Base-by-base conservation (phyloP, 2,888 invertebrate genomes). In the Barypeithes pellucidus region DNA sequence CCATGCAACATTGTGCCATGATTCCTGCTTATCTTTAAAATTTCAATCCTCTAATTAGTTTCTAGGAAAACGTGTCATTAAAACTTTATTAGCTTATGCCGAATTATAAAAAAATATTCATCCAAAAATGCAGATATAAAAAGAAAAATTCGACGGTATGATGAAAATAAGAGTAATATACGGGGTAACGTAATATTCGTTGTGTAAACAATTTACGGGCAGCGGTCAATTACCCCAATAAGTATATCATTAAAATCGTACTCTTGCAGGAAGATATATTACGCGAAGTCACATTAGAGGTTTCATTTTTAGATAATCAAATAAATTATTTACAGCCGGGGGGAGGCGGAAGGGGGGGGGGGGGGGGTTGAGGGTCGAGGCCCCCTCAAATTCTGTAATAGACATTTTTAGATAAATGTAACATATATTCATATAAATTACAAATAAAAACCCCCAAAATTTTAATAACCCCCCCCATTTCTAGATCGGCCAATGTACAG, bases 151-250 rank as follows among this genome's bases (percentile, higher is more conserved):
- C 22, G 16, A 45, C 11, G 39, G 22, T 61, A 62, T n/a, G 18
- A 62, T 22, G 24, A 62, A 62, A 62, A 45, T 62, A 29, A 12
- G 45, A 45, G 45, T 45, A 45, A 62, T 62, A 24, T 16, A 43
- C 43, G 11, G 5, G 29, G 62, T 45, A 62, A 62, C 45, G 45
- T 9, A 62, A 45, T 45, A 45, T 62, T 45, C 45, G 45, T 60
- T 60, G 5, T 12, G 45, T 45, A 43, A 62, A 62, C 62, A 62
- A 45, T 45, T 9, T 3, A 9, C 45, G 45, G 62, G 4, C 12
- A 29, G 5, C 11, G 0, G 43, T 62, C 22, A 62, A 62, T 62
- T 33, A n/a, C 24, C 62, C 62, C 20, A 29, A 16, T 14, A n/a
- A n/a, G n/a, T n/a, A n/a, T n/a, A 29, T 43, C 18, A 24, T 24